phyloP scores from a whole-genome alignment of 1,140 invertebrate genomes.

The Ceratitis capitata region DNA sequence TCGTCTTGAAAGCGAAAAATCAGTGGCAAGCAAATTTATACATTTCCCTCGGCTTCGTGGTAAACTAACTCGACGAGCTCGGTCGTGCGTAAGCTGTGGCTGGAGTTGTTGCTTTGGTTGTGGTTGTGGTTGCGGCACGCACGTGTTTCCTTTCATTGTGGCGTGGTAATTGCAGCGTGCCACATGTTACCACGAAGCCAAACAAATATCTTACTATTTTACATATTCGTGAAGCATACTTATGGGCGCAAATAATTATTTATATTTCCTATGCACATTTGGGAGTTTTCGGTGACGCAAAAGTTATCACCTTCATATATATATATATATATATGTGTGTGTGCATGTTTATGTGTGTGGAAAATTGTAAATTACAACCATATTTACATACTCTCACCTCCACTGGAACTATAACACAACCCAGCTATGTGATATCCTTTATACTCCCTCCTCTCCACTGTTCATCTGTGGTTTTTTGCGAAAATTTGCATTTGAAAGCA shows the following conservation, averaged over 20 bases:
- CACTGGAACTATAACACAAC: too few relatives aligned
- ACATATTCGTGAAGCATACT: neutral
- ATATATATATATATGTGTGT: too few relatives aligned
- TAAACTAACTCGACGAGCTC: neutral
- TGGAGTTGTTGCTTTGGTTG: too few relatives aligned
- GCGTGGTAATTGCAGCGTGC: neutral
- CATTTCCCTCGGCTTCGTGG: neutral
- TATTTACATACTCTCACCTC: neutral
- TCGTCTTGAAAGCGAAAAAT: neutral
- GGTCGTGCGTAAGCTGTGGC: conserved; percentile 9
- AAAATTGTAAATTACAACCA: neutral
- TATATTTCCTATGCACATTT: neutral
- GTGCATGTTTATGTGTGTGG: too few relatives aligned
- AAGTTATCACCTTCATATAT: conserved; percentile 26
- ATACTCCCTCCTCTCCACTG: neutral
- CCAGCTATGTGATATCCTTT: neutral
- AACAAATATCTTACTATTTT: neutral
- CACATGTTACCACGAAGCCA: neutral
- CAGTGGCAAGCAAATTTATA: neutral
- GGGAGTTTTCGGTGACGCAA: conserved; percentile 10
- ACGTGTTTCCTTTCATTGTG: neutral
- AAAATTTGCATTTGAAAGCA: conserved; percentile 28
- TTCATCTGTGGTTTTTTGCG: too few relatives aligned
- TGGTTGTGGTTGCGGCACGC: neutral
- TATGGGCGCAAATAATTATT: neutral